Evolutionary conservation across 2,113 vertebrate species (phyloP), one percentile per base, ranked within the genome.

Genomic region (Cyphomyrus plagiostoma): DNA sequence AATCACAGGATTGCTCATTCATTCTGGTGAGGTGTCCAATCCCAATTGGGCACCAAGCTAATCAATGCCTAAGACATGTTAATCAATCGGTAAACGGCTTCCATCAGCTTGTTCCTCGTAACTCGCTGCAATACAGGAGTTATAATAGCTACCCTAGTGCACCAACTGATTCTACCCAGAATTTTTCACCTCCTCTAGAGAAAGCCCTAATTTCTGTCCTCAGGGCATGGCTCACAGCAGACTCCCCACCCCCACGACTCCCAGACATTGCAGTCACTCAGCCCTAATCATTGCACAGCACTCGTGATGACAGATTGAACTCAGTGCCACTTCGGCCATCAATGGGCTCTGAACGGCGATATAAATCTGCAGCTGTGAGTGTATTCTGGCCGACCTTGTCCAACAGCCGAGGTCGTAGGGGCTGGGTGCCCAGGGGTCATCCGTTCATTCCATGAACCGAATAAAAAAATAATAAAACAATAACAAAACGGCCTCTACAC

Each of bases 31-130:
- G 88, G 91, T 90, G 92, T 89, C 91, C 92, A 93, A 93, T 89
- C 93, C 92, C 90, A 91, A 21, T 89, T 92, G 90, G 88, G 8
- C 91, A 92, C 91, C 92, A 89, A 92, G 90, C 74, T 93, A 92
- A 94, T 95, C 94, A 93, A 96, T 95, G 92, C 90, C 92, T 92
- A 89, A 94, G 92, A 94, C 94, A 93, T 94, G 94, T 94, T 90
- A 91, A 95, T 95, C 91, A 91, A 96, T 96, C 74, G 86, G 91
- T 62, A 91, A 94, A 82, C 70, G 49, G 92, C 91, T 92, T 91
- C 92, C 90, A 92, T 91, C 90, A 80, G 91, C 91, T 92, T 11
- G 17, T 86, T 90, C 70, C 35, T 53, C 5, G 70, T 35, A 86
- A n/a, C 84, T 26, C 50, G 11, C 3, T 45, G 9, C 39, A 30